Evolutionary conservation across 2,113 vertebrate species (phyloP), one percentile per base, ranked within the genome.

Genomic region (Athene noctua): DNA sequence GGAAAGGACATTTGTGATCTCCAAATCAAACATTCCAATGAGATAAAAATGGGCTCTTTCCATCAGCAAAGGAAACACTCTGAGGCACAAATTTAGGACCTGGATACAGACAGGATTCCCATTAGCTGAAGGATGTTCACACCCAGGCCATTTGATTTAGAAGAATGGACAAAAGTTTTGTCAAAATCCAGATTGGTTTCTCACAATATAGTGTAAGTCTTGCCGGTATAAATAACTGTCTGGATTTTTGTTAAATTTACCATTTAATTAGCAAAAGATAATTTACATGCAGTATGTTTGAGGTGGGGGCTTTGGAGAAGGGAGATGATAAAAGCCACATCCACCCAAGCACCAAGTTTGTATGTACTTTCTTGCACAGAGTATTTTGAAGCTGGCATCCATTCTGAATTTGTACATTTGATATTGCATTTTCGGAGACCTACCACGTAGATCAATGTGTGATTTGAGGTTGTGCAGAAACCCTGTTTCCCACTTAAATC

Each of bases 21-120:
- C 49, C 52, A 68, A 72, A 94, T 12, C 19, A 93, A 94, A 90
- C n/a, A 84, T 54, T 57, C 27, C 38, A 75, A 49, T 46, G 62
- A 92, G 65, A 88, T 62, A 83, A 94, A 77, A 94, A 71, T 42
- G 27, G 61, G 11, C 5, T 49, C 21, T 57, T 91, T 92, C n/a
- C 70, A 92, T 65, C 36, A 85, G 58, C 42, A 95, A 90, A 84
- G 68, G 70, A 88, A 94, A 79, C n/a, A 12, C 30, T 26, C 46
- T 34, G 74, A 92, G 61, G 36, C 49, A 75, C 38, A 75, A 58
- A 68, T 81, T 92, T 75, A 82, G 72, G 42, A 71, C 54, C 26
- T 90, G 40, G 29, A 73, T 59, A 44, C 13, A 25, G 42, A 54
- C 52, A 86, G 32, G 27, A 49, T 73, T 80, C 34, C 18, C 26